Evolutionary conservation across 2,888 invertebrate species (phyloP), one percentile per base, ranked within the genome.

Genomic region (Hylaea fasciaria): DNA sequence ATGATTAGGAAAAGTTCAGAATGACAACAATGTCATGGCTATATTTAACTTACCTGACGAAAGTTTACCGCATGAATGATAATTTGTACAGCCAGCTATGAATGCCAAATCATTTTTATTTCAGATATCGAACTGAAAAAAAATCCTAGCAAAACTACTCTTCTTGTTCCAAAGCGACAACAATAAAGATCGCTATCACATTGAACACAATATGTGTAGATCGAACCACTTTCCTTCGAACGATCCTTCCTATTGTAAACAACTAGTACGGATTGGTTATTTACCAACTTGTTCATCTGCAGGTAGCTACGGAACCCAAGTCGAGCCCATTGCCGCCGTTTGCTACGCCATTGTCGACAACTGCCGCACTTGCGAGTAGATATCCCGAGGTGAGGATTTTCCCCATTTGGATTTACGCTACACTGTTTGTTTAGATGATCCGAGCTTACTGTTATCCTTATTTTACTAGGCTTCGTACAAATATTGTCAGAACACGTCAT

Each of bases 301-400:
- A 83, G 82, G 71, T 72, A 72, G 66, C 60, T 55, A 62, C 70
- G 64, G 60, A 64, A 63, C 57, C 64, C 65, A 71, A 70, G 52
- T 48, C 57, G 56, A 53, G 60, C 62, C 49, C 64, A 62, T 49
- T 68, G 59, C 28, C 10, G 16, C 64, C 68, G 66, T 65, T 69
- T 69, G 66, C 71, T 66, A 63, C 64, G 66, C 69, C 64, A 70
- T 71, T 69, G 67, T 77, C 76, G 68, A 76, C 70, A 73, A 72
- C 70, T 70, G 45, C 70, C 61, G 66, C 66, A 74, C 74, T 85
- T 82, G 72, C 73, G 74, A 9, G 32, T 76, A 80, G 74, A 78
- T 75, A 80, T 79, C 74, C 77, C 69, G 64, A 82, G 82, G 86
- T 83, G 73, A 79, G 82, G 73, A 60, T 40, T 46, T 17, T 17